Percentiles rank a stretch among this genome's conserved stretches.
Evolutionary conservation across 2,888 invertebrate species (phyloP).

Genomic region (Xestia ashworthii): DNA sequence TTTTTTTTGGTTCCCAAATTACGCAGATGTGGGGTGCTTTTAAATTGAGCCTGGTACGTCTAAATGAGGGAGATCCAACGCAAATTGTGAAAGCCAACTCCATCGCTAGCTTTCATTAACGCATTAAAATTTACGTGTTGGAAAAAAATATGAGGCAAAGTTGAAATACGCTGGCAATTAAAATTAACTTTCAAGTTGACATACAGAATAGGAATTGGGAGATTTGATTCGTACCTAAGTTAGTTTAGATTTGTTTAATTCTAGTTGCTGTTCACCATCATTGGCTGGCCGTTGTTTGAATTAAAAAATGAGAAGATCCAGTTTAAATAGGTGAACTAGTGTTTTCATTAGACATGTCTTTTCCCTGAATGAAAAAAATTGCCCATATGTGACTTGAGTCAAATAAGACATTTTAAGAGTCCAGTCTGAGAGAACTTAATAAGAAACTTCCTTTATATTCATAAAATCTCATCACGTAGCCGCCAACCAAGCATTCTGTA

Average conservation of each 20-base stretch:
- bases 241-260: background rate
- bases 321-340: background rate
- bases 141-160: conserved; percentile 66
- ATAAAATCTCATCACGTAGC: too few species aligned
- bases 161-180: conserved; percentile 54
- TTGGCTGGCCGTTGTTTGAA: background rate
- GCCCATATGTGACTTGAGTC: background rate
- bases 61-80: conserved; percentile 64
- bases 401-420: background rate
- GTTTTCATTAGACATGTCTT: background rate
- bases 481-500: too few species aligned
- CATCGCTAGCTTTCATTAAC: conserved; percentile 71
- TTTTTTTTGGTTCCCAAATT: conserved; percentile 59
- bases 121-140: conserved; percentile 73
- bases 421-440: background rate
- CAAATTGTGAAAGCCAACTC: conserved; percentile 76
- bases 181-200: conserved; percentile 53
- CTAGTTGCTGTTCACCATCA: background rate
- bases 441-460: too few species aligned
- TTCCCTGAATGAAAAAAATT: too few species aligned
- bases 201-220: background rate
- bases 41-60: conserved; percentile 58
- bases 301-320: background rate
- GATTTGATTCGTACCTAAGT: background rate
- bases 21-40: conserved; percentile 62